Base-by-base conservation (phyloP, 2,888 invertebrate genomes). In the Polia nebulosa region DNA sequence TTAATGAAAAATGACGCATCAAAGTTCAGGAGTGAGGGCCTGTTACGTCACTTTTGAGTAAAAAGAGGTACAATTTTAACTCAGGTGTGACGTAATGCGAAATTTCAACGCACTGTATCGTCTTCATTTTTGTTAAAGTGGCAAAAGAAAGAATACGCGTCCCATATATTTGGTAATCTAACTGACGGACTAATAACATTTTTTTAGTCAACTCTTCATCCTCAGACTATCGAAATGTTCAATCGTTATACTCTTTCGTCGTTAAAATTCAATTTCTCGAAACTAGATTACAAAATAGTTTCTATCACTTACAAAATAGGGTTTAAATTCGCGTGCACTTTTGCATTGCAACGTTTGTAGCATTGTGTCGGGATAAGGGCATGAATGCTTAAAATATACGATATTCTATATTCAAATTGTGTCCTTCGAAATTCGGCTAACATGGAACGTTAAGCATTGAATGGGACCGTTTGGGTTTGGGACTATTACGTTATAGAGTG, bases 361-460 rank as follows among this genome's bases (percentile, higher is more conserved):
- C 7, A 20, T 49, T 44, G 11, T 44, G 29, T 55, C n/a, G n/a
- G n/a, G 27, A 41, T 15, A 53, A 53, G n/a, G 20, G 22, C 22
- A 44, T 55, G 29, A 36, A 72, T 72, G 44, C 32, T 36, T 36
- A 71, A 72, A 49, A 63, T 49, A 63, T 34, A 29, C 41, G 34
- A 55, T 17, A 13, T 49, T 63, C 20, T 55, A 25, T 36, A 71
- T 64, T 55, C 70, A 72, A 64, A 72, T 64, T n/a, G 55, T 36
- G 34, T 63, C 34, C n/a, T 34, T 49, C 13, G 49, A 55, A 63
- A 22, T 44, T 49, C 9, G 55, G 36, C 55, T 36, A 72, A 34
- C 41, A 49, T 44, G 22, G 15, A 36, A 70, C 22, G 51, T 47
- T 29, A 20, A 13, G 49, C 56, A 63, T 63, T 72, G 41, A 72